Conservation (phyloP, 2,113 vertebrate genomes). For the Neodon shergylaensis region DNA sequence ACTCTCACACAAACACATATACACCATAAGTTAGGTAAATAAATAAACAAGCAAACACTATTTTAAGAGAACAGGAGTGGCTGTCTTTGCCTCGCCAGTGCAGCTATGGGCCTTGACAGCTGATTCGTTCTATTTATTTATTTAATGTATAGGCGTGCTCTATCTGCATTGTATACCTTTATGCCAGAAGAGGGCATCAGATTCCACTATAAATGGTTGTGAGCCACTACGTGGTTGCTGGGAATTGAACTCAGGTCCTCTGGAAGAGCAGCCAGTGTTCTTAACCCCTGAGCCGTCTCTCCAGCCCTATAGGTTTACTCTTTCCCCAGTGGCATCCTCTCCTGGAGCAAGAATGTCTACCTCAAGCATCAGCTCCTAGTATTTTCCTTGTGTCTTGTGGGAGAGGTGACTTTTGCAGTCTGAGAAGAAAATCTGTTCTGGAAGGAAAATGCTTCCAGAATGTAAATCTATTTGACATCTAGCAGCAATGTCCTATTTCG, state of each 20-base stretch:
- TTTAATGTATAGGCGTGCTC: not conserved
- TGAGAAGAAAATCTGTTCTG: slow-evolving; percentile 32
- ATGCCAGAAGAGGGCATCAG: not conserved
- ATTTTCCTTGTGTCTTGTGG: not conserved
- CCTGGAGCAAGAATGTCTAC: not conserved
- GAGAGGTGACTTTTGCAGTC: not conserved
- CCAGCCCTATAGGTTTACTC: not conserved
- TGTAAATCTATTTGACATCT: slow-evolving; percentile 42
- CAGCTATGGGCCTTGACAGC: not conserved
- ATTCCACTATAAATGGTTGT: not conserved
- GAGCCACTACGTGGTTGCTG: not conserved
- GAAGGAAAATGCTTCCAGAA: not conserved
- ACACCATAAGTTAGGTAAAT: not conserved
- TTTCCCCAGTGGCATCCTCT: not conserved
- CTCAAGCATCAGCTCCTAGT: slow-evolving; percentile 6
- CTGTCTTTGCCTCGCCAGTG: too few relatives aligned
- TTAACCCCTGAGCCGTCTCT: not conserved
- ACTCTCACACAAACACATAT: not conserved
- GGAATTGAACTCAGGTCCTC: not conserved
- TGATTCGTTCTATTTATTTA: not conserved
- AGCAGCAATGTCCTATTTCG: not conserved
- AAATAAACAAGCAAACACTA: not conserved
- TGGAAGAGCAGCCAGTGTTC: not conserved
- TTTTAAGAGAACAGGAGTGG: not conserved
- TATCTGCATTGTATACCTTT: not conserved